Evolutionary conservation across 2,113 vertebrate genomes (phyloP), one percentile per base, ranked within the genome.

Genomic region (Callithrix jacchus): DNA sequence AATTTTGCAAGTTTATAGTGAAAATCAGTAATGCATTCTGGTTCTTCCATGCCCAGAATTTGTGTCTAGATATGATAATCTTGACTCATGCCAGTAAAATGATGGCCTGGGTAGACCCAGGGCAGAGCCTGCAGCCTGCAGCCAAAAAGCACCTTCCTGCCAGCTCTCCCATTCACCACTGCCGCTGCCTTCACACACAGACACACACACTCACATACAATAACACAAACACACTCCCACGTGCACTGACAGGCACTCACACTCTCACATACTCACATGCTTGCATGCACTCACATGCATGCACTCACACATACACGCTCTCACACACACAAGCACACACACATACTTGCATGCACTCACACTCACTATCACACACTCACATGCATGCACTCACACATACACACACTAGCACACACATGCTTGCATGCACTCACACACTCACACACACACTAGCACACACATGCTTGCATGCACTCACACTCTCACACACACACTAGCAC

Each of bases 1-100:
- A 58, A 61, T 77, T 45, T 54, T 96, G n/a, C 40, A 96, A 47
- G 3, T 87, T 89, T 79, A 20, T 70, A 73, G 68, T 79, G 40
- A 77, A 79, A 95, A 52, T 32, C 45, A 92, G 52, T 32, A 58
- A 13, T 35, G 42, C 20, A 61, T 45, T 76, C 32, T 8, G 30
- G 27, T 70, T 35, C 4, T 56, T 91, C 35, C 6, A 18, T 40
- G 21, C 52, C 25, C 47, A 21, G 56, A 76, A 71, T 70, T 17
- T 32, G 23, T 71, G 16, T 40, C 27, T 81, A 71, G 89, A 83
- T 49, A 77, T 5, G 35, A 1, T 35, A 54, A 17, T 12, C 87
- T 87, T 58, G 17, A 35, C 35, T 90, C 17, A 7, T 4, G 18
- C 32, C 17, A 70, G 37, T 61, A 18, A 74, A 20, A 61, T 17